Percentiles rank a stretch among this genome's conserved stretches.
Evolutionary conservation across 23 tunicate species (phyloP).

Genomic region (Aplidium turbinatum): DNA sequence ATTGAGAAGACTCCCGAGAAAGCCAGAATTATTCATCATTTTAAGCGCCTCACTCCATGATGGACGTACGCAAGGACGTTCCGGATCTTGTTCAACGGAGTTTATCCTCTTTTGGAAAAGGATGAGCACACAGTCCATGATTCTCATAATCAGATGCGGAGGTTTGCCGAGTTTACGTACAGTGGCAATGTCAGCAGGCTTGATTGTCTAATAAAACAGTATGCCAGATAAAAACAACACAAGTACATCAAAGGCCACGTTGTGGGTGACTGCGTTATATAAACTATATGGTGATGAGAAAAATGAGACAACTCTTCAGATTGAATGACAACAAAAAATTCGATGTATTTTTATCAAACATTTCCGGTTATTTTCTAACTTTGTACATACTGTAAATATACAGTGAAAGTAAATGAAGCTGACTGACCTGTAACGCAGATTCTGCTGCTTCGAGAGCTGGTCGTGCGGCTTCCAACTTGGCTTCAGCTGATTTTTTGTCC

Average conservation of each 20-base stretch:
- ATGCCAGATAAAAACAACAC: too few relatives aligned
- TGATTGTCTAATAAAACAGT: constrained; percentile 86
- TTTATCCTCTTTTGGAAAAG: constrained; percentile 81
- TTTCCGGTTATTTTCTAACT: too few relatives aligned
- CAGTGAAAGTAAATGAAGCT: too few relatives aligned
- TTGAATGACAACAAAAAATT: too few relatives aligned
- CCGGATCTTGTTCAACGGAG: constrained; percentile 82
- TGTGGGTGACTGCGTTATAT: too few relatives aligned
- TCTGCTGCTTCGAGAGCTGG: constrained; percentile 98
- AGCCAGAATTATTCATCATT: constrained; percentile 92
- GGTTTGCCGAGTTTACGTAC: constrained; percentile 99
- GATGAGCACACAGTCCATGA: constrained; percentile 96
- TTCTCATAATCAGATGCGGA: constrained; percentile 99
- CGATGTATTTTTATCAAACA: too few relatives aligned
- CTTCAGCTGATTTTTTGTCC: constrained; percentile 91
- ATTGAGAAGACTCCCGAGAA: constrained; percentile 73
- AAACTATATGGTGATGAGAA: too few relatives aligned
- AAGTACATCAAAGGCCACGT: too few relatives aligned
- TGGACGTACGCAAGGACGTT: constrained; percentile 81
- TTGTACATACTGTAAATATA: too few relatives aligned
- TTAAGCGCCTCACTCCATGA: constrained; percentile 96
- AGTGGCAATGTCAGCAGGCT: constrained; percentile 97
- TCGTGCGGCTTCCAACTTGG: constrained; percentile 85
- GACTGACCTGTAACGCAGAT: constrained; percentile 84
- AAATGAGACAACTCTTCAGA: too few relatives aligned